Conservation (phyloP, 2,113 vertebrate genomes). For the Microcebus griseorufus region DNA sequence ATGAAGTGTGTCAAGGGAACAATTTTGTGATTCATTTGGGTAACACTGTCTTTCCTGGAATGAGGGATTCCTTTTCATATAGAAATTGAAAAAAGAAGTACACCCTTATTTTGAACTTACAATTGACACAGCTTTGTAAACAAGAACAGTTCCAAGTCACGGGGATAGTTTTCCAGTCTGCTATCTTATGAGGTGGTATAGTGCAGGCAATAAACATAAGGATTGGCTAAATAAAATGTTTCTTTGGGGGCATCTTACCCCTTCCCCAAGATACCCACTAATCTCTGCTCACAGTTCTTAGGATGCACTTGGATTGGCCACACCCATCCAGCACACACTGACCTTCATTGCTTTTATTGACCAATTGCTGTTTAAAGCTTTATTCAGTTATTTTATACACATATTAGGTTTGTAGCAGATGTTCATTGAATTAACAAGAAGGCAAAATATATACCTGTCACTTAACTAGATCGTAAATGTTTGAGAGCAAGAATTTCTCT, state of each 20-base stretch:
- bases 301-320: not conserved
- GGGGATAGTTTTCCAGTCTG: not conserved
- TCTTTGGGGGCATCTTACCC: not conserved
- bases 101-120: slow-evolving; percentile 60
- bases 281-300: not conserved
- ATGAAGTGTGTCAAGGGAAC: slow-evolving; percentile 59
- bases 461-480: not conserved
- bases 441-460: not conserved
- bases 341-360: not conserved
- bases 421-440: not conserved
- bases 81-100: slow-evolving; percentile 67
- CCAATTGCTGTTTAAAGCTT: not conserved
- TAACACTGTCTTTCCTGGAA: slow-evolving; percentile 67
- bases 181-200: not conserved
- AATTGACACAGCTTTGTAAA: slow-evolving; percentile 56
- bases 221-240: not conserved
- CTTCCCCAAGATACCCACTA: not conserved
- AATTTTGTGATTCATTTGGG: slow-evolving; percentile 66
- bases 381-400: not conserved
- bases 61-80: slow-evolving; percentile 68
- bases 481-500: slow-evolving; percentile 3
- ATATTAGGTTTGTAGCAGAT: not conserved
- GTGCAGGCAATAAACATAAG: slow-evolving; percentile 2
- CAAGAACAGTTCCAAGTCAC: slow-evolving; percentile 23
- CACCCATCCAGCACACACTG: not conserved